phyloP scores from a whole-genome alignment of 2,888 invertebrate genomes.

The Tachina lurida region DNA sequence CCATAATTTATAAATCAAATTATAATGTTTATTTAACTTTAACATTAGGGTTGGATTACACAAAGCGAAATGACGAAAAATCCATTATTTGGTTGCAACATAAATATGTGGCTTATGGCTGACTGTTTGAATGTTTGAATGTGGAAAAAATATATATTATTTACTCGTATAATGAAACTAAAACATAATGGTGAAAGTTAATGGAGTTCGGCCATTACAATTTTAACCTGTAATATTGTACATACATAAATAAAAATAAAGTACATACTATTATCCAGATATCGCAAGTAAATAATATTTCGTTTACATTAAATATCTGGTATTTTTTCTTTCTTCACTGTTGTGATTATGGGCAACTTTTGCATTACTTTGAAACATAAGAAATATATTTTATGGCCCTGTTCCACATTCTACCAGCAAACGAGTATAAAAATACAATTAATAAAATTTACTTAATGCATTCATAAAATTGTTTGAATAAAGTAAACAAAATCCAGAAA shows the following conservation, averaged over 20 bases:
- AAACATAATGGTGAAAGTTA: conserved; percentile 70
- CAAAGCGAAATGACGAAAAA: conserved; percentile 15
- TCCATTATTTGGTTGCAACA: conserved; percentile 34
- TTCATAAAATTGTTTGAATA: conserved; percentile 7
- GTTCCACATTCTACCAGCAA: conserved; percentile 5
- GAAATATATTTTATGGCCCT: conserved; percentile 43
- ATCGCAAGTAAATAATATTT: conserved; percentile 4
- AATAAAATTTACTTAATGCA: conserved; percentile 33
- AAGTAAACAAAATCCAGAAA: background rate
- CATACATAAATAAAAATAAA: conserved; percentile 66
- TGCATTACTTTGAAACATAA: conserved; percentile 58
- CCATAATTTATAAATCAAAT: conserved; percentile 23
- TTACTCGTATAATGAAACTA: background rate
- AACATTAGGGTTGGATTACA: conserved; percentile 49
- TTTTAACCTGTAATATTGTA: conserved; percentile 75
- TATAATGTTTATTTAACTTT: conserved; percentile 38
- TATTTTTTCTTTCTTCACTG: conserved; percentile 65
- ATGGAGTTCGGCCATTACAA: conserved; percentile 78
- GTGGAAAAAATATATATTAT: background rate
- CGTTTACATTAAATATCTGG: background rate
- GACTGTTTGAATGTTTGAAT: background rate
- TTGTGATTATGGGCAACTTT: conserved; percentile 55
- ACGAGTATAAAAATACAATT: background rate
- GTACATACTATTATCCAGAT: background rate
- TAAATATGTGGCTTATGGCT: conserved; percentile 6